phyloP scores from a whole-genome alignment of 53 echinoderm and acorn worm species.

The Temnopleurus reevesii region DNA sequence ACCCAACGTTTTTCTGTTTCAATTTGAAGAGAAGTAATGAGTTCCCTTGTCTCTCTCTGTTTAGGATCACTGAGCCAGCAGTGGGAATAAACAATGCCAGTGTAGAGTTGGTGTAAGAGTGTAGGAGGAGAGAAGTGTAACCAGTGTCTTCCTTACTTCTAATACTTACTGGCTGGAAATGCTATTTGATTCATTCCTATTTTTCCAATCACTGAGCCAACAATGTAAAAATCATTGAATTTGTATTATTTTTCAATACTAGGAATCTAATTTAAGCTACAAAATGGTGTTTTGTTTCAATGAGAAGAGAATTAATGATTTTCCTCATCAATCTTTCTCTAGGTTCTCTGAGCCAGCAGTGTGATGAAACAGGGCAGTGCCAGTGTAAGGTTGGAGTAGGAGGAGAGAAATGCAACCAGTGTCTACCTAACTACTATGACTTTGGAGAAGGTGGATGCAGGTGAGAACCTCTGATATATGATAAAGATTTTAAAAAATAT shows the following conservation, averaged over 20 bases:
- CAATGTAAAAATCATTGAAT: too few species aligned
- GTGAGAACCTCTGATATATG: conserved; percentile 65
- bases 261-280: too few species aligned
- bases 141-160: conserved; percentile 86
- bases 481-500: too few species aligned
- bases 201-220: too few species aligned
- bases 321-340: conserved; percentile 22
- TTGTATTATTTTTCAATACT: too few species aligned
- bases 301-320: too few species aligned
- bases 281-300: too few species aligned
- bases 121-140: conserved; percentile 81
- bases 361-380: conserved; percentile 75
- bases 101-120: conserved; percentile 77
- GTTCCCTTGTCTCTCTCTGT: conserved; percentile 20
- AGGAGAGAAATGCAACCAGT: conserved; percentile 87
- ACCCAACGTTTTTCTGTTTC: too few species aligned
- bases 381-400: conserved; percentile 81
- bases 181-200: too few species aligned
- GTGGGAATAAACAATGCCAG: conserved; percentile 69
- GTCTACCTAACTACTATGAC: conserved; percentile 86
- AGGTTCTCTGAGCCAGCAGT: conserved; percentile 89
- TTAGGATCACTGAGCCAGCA: conserved; percentile 79
- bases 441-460: conserved; percentile 87
- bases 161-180: too few species aligned
- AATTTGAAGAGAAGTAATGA: too few species aligned